Conservation (phyloP, 1,140 invertebrate species). For the Hestina assimilis region DNA sequence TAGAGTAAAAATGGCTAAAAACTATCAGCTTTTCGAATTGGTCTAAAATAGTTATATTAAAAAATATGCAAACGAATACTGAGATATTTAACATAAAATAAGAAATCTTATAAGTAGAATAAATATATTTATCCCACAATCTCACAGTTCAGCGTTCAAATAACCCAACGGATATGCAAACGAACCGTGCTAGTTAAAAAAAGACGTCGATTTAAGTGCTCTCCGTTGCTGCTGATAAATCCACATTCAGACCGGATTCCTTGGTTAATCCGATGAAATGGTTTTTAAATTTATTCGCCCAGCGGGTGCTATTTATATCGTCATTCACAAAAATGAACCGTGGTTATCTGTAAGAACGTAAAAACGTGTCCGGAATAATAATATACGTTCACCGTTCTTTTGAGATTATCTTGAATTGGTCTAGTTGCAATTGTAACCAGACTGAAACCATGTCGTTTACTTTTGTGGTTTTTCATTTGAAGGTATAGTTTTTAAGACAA, state of each 20-base stretch:
- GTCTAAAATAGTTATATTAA: too few species aligned
- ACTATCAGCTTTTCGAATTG: too few species aligned
- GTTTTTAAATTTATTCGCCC: slow-evolving; percentile 67
- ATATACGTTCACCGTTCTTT: slow-evolving; percentile 30
- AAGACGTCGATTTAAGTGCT: slow-evolving; percentile 21
- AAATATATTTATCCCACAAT: not conserved
- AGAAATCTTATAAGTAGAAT: not conserved
- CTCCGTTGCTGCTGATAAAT: slow-evolving; percentile 21
- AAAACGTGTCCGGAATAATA: slow-evolving; percentile 61
- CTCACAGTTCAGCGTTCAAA: not conserved
- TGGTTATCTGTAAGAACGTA: slow-evolving; percentile 62
- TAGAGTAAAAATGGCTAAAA: too few species aligned
- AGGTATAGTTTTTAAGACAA: not conserved
- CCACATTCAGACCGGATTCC: slow-evolving; percentile 23
- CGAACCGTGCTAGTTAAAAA: slow-evolving; percentile 11
- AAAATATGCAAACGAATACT: too few species aligned
- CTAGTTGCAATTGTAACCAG: slow-evolving; percentile 1
- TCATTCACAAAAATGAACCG: slow-evolving; percentile 67
- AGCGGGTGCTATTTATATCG: slow-evolving; percentile 63
- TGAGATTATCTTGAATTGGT: slow-evolving; percentile 11
- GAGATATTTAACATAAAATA: too few species aligned
- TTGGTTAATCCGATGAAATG: slow-evolving; percentile 50
- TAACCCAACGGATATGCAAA: slow-evolving; percentile 5
- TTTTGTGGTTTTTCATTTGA: not conserved
- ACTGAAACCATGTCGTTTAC: not conserved